Conservation (phyloP, 2,888 invertebrate genomes). For the Agrilus biguttatus region DNA sequence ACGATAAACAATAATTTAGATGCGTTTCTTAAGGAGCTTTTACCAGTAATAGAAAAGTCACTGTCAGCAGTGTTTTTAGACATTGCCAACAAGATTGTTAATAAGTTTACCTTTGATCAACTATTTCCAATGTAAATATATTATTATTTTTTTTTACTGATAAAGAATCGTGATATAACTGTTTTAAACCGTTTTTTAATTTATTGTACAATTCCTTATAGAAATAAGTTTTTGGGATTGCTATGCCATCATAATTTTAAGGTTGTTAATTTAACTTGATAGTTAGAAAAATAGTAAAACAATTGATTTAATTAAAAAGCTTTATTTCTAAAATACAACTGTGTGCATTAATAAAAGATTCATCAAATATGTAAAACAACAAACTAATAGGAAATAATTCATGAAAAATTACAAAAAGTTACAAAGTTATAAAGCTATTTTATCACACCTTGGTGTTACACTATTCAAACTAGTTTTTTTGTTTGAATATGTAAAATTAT, state of each 20-base stretch:
- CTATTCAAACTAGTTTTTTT: not conserved
- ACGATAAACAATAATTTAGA: slow-evolving; percentile 42
- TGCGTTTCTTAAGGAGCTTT: slow-evolving; percentile 35
- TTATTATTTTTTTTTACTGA: not conserved
- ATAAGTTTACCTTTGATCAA: slow-evolving; percentile 33
- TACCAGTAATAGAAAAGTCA: slow-evolving; percentile 37
- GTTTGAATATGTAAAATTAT: too few relatives aligned
- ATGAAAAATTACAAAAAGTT: not conserved
- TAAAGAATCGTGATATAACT: too few relatives aligned
- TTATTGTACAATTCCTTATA: too few relatives aligned
- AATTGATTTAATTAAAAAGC: too few relatives aligned
- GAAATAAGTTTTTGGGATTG: too few relatives aligned
- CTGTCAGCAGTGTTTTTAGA: slow-evolving; percentile 31
- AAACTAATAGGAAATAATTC: not conserved
- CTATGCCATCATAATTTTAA: too few relatives aligned
- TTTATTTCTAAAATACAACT: too few relatives aligned
- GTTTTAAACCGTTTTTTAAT: too few relatives aligned
- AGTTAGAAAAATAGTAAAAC: too few relatives aligned
- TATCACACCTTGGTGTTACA: too few relatives aligned
- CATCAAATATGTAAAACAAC: not conserved
- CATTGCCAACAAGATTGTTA: slow-evolving; percentile 35
- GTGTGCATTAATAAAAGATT: too few relatives aligned
- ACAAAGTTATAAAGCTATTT: not conserved
- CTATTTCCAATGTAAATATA: slow-evolving; percentile 31
- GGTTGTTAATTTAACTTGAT: too few relatives aligned